These are phyloP conservation scores for Synanceia verrucosa DNA, from an alignment of 2,797 vertebrate genomes.

Conservation along the genomic window DNA sequence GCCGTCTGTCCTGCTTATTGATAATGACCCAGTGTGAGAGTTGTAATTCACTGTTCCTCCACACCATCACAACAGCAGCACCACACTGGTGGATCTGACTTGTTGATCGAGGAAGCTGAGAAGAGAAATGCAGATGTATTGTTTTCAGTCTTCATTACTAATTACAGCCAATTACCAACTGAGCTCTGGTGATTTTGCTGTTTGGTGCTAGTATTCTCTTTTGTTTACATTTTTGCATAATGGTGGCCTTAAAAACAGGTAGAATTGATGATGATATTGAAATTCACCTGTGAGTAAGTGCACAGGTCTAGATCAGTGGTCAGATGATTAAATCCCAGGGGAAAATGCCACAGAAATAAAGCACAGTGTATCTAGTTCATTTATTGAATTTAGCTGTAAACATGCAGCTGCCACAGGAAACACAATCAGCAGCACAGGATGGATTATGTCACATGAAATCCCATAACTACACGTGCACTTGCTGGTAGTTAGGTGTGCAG, in stretches of 20 bases:
- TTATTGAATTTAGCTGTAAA: not conserved
- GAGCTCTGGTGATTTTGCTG: not conserved
- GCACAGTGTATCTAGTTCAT: not conserved
- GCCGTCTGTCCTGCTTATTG: not conserved
- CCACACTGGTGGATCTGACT: not conserved
- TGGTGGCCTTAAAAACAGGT: not conserved
- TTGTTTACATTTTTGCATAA: not conserved
- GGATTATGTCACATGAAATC: slow-evolving; percentile 26
- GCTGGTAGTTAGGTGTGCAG: slow-evolving; percentile 50
- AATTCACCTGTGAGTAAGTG: not conserved
- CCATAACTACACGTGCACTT: not conserved
- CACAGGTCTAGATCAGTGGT: not conserved
- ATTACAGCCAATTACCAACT: not conserved
- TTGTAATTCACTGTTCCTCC: slow-evolving; percentile 7
- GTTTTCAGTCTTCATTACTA: not conserved
- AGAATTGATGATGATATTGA: not conserved
- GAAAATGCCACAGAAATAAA: not conserved
- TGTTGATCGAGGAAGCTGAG: not conserved
- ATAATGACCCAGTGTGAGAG: not conserved
- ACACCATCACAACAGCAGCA: slow-evolving; percentile 25
- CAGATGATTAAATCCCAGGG: too few species aligned
- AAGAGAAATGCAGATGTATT: not conserved
- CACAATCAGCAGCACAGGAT: not conserved
- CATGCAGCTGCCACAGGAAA: not conserved
- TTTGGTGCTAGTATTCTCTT: not conserved